phyloP scores from a whole-genome alignment of 2,888 invertebrate genomes.

The Dastarcus helophoroides region DNA sequence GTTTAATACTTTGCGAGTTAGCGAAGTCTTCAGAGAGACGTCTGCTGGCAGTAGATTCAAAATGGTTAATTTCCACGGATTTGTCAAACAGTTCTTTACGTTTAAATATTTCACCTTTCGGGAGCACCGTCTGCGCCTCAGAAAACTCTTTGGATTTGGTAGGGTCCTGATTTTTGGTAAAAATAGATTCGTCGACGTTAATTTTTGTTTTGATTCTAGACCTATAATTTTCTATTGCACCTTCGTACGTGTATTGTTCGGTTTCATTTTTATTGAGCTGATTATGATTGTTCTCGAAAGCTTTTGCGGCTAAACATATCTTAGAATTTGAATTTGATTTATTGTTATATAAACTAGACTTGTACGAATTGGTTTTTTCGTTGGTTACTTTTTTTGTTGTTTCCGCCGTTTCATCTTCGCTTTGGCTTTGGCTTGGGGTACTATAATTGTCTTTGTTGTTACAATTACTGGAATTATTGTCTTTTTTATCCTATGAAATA shows the following conservation, averaged over 20 bases:
- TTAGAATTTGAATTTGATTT: background rate
- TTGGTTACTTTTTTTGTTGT: no score
- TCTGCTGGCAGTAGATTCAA: constrained; percentile 35
- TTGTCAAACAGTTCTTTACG: constrained; percentile 69
- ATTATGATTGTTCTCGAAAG: constrained; percentile 10
- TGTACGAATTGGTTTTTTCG: no score
- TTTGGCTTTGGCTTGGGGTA: constrained; percentile 31
- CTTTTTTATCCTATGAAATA: constrained; percentile 27
- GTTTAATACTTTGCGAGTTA: constrained; percentile 59
- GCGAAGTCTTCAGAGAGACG: constrained; percentile 52
- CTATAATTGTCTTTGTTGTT: constrained; percentile 25
- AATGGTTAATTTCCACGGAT: constrained; percentile 37
- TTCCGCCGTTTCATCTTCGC: constrained; percentile 31
- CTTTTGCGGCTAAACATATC: constrained; percentile 7
- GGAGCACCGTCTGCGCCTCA: constrained; percentile 36
- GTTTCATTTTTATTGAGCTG: constrained; percentile 10
- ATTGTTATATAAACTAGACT: constrained; percentile 30
- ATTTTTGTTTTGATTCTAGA: constrained; percentile 52
- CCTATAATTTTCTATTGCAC: constrained; percentile 77
- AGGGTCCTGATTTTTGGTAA: constrained; percentile 21
- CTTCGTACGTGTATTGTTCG: constrained; percentile 76
- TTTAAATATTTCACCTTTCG: constrained; percentile 74
- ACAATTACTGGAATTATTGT: constrained; percentile 22
- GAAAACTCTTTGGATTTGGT: constrained; percentile 27
- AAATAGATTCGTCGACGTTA: constrained; percentile 29